phyloP scores from a whole-genome alignment of 2,113 vertebrate species.

The Alosa alosa region DNA sequence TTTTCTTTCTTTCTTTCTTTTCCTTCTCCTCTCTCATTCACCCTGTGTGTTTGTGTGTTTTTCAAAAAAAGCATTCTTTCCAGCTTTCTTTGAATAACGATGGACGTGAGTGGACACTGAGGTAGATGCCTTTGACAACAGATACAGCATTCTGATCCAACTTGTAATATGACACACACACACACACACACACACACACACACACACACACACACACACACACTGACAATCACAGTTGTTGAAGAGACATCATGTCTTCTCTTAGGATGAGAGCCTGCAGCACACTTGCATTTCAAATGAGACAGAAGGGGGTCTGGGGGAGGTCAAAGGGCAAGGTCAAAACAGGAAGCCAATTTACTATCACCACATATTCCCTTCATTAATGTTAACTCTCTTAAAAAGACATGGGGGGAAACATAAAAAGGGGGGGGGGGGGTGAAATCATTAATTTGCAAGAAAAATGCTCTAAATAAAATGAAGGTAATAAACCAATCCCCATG shows the following conservation, averaged over 20 bases:
- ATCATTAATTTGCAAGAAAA: constrained; percentile 39
- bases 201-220: constrained; percentile 1
- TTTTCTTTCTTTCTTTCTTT: not conserved
- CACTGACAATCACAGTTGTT: constrained; percentile 32
- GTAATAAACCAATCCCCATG: constrained; percentile 48
- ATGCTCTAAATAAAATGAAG: constrained; percentile 57
- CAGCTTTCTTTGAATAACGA: constrained; percentile 44
- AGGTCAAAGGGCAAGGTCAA: not conserved
- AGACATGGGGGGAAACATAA: not conserved
- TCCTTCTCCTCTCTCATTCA: not conserved
- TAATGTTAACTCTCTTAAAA: not conserved
- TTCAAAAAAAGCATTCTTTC: not conserved
- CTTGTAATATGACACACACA: constrained; percentile 25
- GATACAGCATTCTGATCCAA: constrained; percentile 67
- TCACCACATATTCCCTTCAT: not conserved
- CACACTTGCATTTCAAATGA: constrained; percentile 31
- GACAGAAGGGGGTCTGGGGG: not conserved
- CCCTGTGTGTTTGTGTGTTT: not conserved
- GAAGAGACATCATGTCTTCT: constrained; percentile 20
- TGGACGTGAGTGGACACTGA: constrained; percentile 60
- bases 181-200: constrained; percentile 30
- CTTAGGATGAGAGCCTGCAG: constrained; percentile 30
- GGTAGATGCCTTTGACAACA: constrained; percentile 67
- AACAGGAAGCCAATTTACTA: not conserved
- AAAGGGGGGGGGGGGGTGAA: constrained; percentile 34